Base-by-base conservation (phyloP, 2,113 vertebrate species). In the Heliornis fulica region DNA sequence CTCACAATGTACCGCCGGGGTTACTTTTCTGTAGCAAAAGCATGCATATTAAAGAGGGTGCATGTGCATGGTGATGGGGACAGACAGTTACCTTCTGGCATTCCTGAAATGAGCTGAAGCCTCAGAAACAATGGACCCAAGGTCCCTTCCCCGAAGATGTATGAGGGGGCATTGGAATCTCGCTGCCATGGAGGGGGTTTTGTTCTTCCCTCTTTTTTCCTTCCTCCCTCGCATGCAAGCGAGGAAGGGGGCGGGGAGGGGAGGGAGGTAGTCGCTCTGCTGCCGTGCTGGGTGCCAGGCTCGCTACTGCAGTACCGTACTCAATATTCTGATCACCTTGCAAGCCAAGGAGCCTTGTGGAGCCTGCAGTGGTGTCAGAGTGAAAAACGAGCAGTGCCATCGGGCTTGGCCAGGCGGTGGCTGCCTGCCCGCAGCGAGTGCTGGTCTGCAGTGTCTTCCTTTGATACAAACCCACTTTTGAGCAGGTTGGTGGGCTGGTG, bases 261-360 rank as follows among this genome's bases (percentile, higher is more conserved):
- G 83, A 82, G 88, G 89, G 89, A 66, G 70, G 57, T 13, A 69
- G 94, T 10, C 4, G 29, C 88, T 96, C 66, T 4, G 2, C 66
- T 10, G 96, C 94, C 1, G 93, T 50, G 93, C 95, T 87, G 90
- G 96, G 93, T 95, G 95, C 96, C 92, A 81, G 95, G 82, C 96
- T 96, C 11, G 13, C 87, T 89, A 57, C 64, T 71, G 95, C 97
- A 96, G 96, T 86, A 93, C 81, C 34, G 60, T 76, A 61, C 93
- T 98, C 96, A 92, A 94, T 94, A 97, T 98, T 97, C 97, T 46
- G 88, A 59, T 97, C 97, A 97, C 97, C 97, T 97, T 95, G 93
- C 92, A 75, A 94, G 46, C 64, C 96, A 91, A 97, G 95, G 96
- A 97, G 93, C 83, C 96, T 89, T 34, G 90, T 93, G 95, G 93